These are phyloP conservation scores for Drosophila melanosoma DNA, from an alignment of 2,888 invertebrate species.

Conservation along the genomic window DNA sequence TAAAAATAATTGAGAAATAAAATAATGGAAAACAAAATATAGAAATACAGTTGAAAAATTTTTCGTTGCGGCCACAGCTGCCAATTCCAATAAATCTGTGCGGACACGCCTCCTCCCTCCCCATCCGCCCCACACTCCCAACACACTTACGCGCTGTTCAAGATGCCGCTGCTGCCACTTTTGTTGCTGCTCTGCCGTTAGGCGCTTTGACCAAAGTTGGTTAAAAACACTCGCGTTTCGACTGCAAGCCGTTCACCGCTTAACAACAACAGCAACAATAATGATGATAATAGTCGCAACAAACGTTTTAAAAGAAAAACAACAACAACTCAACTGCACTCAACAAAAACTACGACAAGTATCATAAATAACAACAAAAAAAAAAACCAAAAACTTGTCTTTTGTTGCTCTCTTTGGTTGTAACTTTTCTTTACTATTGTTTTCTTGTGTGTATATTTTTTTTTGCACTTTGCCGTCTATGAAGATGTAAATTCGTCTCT, in stretches of 20 bases:
- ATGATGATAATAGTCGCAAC: slow-evolving; percentile 24
- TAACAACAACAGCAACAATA: slow-evolving; percentile 46
- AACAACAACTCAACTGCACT: slow-evolving; percentile 47
- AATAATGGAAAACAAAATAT: slow-evolving; percentile 1
- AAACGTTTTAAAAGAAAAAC: slow-evolving; percentile 33
- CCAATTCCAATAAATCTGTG: slow-evolving; percentile 26
- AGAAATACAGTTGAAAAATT: not conserved
- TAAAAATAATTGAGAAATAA: slow-evolving; percentile 72
- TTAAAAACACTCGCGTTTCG: slow-evolving; percentile 65
- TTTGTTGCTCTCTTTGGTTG: slow-evolving; percentile 39
- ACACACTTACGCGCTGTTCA: slow-evolving; percentile 43
- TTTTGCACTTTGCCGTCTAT: slow-evolving; percentile 29
- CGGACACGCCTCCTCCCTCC: slow-evolving; percentile 8
- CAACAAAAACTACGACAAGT: slow-evolving; percentile 32
- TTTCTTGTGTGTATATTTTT: slow-evolving; percentile 19
- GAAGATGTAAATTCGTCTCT: slow-evolving; percentile 39
- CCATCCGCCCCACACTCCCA: not conserved
- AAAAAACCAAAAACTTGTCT: slow-evolving; percentile 46
- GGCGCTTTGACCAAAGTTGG: slow-evolving; percentile 71
- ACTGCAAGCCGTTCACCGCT: slow-evolving; percentile 57
- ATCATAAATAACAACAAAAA: slow-evolving; percentile 41
- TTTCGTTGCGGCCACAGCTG: slow-evolving; percentile 33
- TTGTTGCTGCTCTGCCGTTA: slow-evolving; percentile 18
- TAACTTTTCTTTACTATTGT: slow-evolving; percentile 32
- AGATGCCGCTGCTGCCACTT: slow-evolving; percentile 9